A percentile compares a stretch with the other conserved stretches of the same genome.
Conservation (phyloP, 2,113 vertebrate species). For the Erythrocercus mccallii region DNA sequence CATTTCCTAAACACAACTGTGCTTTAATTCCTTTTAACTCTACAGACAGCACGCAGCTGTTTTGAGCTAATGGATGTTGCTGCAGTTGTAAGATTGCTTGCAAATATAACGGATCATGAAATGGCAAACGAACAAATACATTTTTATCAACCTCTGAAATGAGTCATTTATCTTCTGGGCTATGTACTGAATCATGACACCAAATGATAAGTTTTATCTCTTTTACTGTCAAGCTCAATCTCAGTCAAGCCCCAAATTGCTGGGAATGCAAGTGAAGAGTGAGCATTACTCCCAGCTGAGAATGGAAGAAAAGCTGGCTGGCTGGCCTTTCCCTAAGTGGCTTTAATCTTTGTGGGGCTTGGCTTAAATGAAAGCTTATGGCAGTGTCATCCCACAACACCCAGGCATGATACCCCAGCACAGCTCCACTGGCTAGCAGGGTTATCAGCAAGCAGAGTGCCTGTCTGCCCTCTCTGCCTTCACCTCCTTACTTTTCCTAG, state of each 20-base stretch:
- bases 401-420: background rate
- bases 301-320: background rate
- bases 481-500: conserved; percentile 29
- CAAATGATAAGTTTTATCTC: conserved; percentile 71
- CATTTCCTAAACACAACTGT: background rate
- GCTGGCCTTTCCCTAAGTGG: conserved; percentile 16
- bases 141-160: conserved; percentile 75
- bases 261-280: background rate
- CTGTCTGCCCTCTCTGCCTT: conserved; percentile 26
- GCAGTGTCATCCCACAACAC: background rate
- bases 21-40: conserved; percentile 33
- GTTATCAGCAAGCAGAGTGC: background rate
- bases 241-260: conserved; percentile 61
- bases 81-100: conserved; percentile 9
- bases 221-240: conserved; percentile 75
- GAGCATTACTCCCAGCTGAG: background rate
- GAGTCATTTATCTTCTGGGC: conserved; percentile 50
- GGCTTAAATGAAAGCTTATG: background rate
- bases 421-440: background rate
- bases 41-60: conserved; percentile 16
- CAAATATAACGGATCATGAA: conserved; percentile 58
- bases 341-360: conserved; percentile 42
- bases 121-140: conserved; percentile 55
- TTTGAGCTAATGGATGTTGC: conserved; percentile 36
- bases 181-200: conserved; percentile 67